Evolutionary conservation across 2,888 invertebrate species (phyloP).

Genomic region (Pachymerium ferrugineum): DNA sequence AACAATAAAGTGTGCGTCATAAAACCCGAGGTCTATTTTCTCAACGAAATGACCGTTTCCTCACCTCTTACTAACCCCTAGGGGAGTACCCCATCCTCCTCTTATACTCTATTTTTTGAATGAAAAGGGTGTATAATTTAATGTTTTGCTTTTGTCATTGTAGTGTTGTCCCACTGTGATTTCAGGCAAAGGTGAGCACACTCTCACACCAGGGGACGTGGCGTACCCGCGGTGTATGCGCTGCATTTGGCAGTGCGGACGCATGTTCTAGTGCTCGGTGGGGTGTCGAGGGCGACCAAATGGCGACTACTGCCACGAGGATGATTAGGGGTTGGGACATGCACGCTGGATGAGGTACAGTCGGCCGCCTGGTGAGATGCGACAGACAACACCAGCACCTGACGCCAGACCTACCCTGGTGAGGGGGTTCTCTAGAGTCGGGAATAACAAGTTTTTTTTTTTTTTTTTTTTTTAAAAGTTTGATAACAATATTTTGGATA

Average conservation of each 20-base stretch:
- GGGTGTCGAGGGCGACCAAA: not conserved
- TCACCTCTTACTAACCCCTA: too few relatives aligned
- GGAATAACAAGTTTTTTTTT: too few relatives aligned
- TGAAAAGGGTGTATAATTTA: not conserved
- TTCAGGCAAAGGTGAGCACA: constrained; percentile 3
- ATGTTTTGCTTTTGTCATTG: not conserved
- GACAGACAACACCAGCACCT: constrained; percentile 15
- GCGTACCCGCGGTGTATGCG: not conserved
- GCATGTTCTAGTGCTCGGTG: not conserved
- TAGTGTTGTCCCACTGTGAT: constrained; percentile 1
- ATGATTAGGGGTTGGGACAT: not conserved
- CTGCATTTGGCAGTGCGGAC: not conserved
- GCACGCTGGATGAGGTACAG: not conserved
- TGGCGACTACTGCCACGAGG: constrained; percentile 2
- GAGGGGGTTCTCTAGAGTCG: not conserved
- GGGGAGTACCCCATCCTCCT: not conserved
- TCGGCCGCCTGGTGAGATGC: not conserved
- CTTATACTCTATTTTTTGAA: not conserved
- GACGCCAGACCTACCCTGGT: not conserved
- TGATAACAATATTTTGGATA: too few relatives aligned
- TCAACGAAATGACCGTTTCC: not conserved
- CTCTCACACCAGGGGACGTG: not conserved
- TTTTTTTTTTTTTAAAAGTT: too few relatives aligned
- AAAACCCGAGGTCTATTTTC: not conserved
- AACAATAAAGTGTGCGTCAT: not conserved